Percentiles rank a stretch among this genome's conserved stretches.
These are phyloP conservation scores for Megalopta genalis DNA, from an alignment of 1,140 invertebrate species.

Conservation along the genomic window DNA sequence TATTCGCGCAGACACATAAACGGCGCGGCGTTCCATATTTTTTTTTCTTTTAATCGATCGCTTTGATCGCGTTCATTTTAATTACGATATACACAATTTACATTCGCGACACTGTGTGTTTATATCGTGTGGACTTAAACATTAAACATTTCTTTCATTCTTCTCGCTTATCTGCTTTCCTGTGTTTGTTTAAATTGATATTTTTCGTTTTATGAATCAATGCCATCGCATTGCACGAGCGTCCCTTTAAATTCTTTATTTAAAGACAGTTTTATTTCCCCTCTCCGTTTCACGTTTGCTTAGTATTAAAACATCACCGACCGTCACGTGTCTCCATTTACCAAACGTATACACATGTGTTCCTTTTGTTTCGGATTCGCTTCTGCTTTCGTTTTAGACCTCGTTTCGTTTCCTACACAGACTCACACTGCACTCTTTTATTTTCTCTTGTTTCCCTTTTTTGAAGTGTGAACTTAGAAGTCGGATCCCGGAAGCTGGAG, in stretches of 20 bases:
- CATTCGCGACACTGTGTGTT: slow-evolving; percentile 55
- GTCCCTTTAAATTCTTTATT: slow-evolving; percentile 22
- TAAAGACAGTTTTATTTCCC: slow-evolving; percentile 32
- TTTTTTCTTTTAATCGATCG: slow-evolving; percentile 20
- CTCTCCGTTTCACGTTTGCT: background rate
- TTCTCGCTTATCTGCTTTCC: background rate
- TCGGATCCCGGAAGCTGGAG: too few species aligned
- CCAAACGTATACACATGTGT: slow-evolving; percentile 53
- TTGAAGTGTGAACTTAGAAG: slow-evolving; percentile 15
- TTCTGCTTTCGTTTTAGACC: background rate
- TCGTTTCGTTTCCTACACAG: slow-evolving; percentile 38
- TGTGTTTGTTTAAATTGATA: too few species aligned
- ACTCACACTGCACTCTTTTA: slow-evolving; percentile 49
- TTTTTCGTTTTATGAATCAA: slow-evolving; percentile 17
- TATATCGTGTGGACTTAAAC: slow-evolving; percentile 35
- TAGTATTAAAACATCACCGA: slow-evolving; percentile 27
- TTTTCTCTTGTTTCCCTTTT: background rate
- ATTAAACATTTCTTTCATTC: background rate
- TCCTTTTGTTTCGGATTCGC: background rate
- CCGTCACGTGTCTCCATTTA: slow-evolving; percentile 35
- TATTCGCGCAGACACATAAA: background rate
- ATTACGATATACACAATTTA: slow-evolving; percentile 70
- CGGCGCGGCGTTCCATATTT: slow-evolving; percentile 6
- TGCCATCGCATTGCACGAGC: slow-evolving; percentile 20
- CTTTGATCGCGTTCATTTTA: slow-evolving; percentile 30